Percentiles rank a stretch among this genome's conserved stretches.
Evolutionary conservation across 2,113 vertebrate genomes (phyloP).

Genomic region (Apus apus): DNA sequence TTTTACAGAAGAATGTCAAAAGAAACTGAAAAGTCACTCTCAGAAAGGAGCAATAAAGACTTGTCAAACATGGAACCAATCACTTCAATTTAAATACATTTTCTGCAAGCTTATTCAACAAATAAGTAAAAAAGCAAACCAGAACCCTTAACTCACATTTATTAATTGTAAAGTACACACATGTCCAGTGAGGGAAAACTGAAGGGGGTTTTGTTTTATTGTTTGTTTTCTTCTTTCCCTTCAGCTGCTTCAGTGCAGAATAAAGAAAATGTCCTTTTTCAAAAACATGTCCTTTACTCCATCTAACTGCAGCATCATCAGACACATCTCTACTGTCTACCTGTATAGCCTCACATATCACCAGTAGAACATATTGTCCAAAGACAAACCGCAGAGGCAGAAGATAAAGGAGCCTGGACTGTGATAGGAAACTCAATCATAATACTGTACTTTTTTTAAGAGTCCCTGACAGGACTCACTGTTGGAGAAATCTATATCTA

Average conservation of each 20-base stretch:
- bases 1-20: background rate
- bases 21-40: background rate
- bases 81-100: background rate
- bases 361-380: background rate
- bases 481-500: background rate
- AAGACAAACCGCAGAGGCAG: background rate
- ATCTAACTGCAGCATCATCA: background rate
- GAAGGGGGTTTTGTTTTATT: fast-evolving
- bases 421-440: background rate
- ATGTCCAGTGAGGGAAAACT: background rate
- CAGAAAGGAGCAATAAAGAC: background rate
- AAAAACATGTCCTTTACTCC: background rate
- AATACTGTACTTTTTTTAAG: background rate
- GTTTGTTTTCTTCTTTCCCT: background rate
- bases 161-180: background rate
- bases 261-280: background rate
- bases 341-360: background rate
- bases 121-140: background rate
- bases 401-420: background rate
- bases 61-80: background rate
- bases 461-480: background rate
- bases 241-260: background rate
- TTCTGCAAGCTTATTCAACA: background rate
- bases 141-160: background rate
- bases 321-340: background rate